Evolutionary conservation across 2,888 invertebrate genomes (phyloP).

Genomic region (Drosophila fulvimacula): DNA sequence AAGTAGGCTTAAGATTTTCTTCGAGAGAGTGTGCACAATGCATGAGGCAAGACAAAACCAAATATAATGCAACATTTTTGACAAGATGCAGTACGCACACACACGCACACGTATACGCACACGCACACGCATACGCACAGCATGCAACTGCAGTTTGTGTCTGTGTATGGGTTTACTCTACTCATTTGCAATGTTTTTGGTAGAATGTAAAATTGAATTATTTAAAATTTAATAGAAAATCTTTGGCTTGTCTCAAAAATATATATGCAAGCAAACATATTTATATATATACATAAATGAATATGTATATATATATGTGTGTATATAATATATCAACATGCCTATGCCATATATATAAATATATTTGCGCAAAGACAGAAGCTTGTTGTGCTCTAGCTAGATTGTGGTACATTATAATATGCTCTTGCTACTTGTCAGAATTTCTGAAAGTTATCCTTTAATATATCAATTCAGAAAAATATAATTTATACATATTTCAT

Average conservation of each 20-base stretch:
- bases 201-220: conserved; percentile 80
- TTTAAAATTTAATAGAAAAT: conserved; percentile 80
- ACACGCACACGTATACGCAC: conserved; percentile 4
- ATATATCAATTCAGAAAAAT: background rate
- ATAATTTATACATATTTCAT: too few species aligned
- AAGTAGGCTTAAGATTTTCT: conserved; percentile 74
- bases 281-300: conserved; percentile 3
- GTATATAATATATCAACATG: conserved; percentile 11
- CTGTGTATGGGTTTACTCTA: conserved; percentile 66
- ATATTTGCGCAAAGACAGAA: conserved; percentile 20
- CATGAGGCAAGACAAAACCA: conserved; percentile 65
- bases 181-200: conserved; percentile 78
- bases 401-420: background rate
- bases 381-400: conserved; percentile 10
- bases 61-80: conserved; percentile 78
- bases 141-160: conserved; percentile 50
- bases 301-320: conserved; percentile 1
- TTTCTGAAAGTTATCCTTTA: background rate
- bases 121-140: conserved; percentile 1
- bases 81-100: conserved; percentile 66
- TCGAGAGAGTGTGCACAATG: conserved; percentile 53
- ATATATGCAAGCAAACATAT: conserved; percentile 26
- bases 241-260: conserved; percentile 71
- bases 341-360: conserved; percentile 14
- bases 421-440: background rate